These are phyloP conservation scores for Craniophora ligustri DNA, from an alignment of 2,888 invertebrate genomes.

Conservation along the genomic window DNA sequence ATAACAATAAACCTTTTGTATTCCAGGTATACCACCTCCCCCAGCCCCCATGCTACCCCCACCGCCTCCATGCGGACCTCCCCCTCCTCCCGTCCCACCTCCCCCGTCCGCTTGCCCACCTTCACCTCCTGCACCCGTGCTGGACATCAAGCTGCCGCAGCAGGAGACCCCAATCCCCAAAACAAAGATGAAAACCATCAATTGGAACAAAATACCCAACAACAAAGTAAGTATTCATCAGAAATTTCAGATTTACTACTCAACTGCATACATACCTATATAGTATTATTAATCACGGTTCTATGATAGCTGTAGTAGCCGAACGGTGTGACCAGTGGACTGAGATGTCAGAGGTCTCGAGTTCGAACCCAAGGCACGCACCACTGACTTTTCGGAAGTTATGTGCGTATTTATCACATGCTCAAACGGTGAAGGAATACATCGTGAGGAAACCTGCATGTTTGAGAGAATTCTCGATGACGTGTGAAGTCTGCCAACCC, in stretches of 20 bases:
- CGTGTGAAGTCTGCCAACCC: no score
- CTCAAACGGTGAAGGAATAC: no score
- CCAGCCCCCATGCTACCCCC: slow-evolving; percentile 73
- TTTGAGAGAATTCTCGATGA: no score
- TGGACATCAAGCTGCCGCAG: slow-evolving; percentile 92
- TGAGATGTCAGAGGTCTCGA: no score
- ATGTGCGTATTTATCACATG: no score
- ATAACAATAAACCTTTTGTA: not conserved
- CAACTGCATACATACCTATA: not conserved
- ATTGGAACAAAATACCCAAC: slow-evolving; percentile 99
- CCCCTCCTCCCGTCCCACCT: slow-evolving; percentile 63
- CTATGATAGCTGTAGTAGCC: no score
- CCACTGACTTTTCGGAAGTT: no score
- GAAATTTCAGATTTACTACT: not conserved
- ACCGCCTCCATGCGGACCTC: slow-evolving; percentile 64
- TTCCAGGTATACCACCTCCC: slow-evolving; percentile 66
- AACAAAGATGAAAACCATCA: slow-evolving; percentile 98
- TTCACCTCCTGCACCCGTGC: slow-evolving; percentile 73
- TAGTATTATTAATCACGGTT: no score
- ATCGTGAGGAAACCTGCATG: no score
- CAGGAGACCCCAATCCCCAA: slow-evolving; percentile 98
- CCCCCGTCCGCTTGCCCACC: slow-evolving; percentile 80
- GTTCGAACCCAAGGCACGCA: no score
- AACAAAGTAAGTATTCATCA: slow-evolving; percentile 90
- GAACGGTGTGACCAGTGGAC: no score